Conservation (phyloP, 2,113 vertebrate genomes). For the Rattus norvegicus region GRCr8 NC_086039.1:108918001-108918500, state of each 20-base stretch:
- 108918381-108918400: background rate
- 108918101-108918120: background rate
- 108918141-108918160: background rate
- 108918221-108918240: no score
- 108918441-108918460: background rate
- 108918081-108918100: background rate
- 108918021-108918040: background rate
- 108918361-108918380: background rate
- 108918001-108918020: background rate
- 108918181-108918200: no score
- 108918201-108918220: no score
- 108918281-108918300: background rate
- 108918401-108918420: background rate
- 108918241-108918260: no score
- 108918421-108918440: background rate
- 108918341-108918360: background rate
- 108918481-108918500: background rate
- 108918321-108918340: background rate
- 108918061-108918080: background rate
- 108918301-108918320: background rate
- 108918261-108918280: background rate
- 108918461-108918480: background rate
- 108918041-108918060: background rate
- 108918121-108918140: background rate
- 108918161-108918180: background rate